phyloP scores from a whole-genome alignment of 2,888 invertebrate species.

The Himalopsyche tibetana region DNA sequence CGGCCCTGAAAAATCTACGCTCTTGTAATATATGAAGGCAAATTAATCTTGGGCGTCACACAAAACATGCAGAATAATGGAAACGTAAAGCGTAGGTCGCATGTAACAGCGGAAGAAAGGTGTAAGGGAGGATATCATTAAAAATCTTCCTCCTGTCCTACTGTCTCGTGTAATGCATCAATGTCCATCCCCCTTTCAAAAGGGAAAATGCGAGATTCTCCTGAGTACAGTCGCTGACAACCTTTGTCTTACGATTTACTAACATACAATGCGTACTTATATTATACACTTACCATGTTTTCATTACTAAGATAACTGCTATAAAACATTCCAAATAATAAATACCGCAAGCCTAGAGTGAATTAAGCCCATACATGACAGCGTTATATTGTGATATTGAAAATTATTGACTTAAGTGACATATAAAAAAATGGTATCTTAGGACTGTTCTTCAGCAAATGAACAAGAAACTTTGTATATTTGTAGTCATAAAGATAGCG shows the following conservation, averaged over 20 bases:
- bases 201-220: slow-evolving; percentile 41
- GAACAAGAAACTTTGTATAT: too few relatives aligned
- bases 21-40: slow-evolving; percentile 10
- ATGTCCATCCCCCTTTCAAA: slow-evolving; percentile 48
- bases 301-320: too few relatives aligned
- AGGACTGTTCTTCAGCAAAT: too few relatives aligned
- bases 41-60: not conserved
- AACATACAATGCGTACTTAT: too few relatives aligned
- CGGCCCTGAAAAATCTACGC: not conserved
- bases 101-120: not conserved
- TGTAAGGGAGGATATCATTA: slow-evolving; percentile 46
- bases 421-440: too few relatives aligned
- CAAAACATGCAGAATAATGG: slow-evolving; percentile 34
- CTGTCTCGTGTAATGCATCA: slow-evolving; percentile 49
- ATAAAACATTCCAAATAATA: too few relatives aligned
- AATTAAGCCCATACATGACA: too few relatives aligned
- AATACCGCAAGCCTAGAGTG: too few relatives aligned
- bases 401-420: too few relatives aligned
- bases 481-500: too few relatives aligned
- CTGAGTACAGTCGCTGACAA: slow-evolving; percentile 36
- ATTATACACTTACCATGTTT: too few relatives aligned
- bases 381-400: too few relatives aligned
- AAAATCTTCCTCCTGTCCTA: slow-evolving; percentile 41
- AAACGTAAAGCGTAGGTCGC: slow-evolving; percentile 16
- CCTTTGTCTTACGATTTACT: slow-evolving; percentile 19